Base-by-base conservation (phyloP, 2,113 vertebrate species). In the Todiramphus chloris region DNA sequence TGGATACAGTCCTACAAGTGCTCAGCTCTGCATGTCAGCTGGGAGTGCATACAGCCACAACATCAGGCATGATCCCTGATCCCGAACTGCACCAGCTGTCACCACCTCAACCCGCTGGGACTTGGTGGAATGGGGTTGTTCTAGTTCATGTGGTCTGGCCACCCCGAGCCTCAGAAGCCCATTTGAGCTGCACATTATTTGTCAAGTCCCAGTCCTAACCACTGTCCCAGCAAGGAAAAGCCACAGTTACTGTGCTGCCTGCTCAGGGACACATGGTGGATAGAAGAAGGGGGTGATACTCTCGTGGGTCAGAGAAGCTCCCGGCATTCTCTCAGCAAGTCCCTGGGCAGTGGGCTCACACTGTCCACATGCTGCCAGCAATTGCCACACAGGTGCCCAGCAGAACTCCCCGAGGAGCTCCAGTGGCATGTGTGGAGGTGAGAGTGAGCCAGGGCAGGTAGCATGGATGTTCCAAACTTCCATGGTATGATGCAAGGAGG, bases 1-100 rank as follows among this genome's bases (percentile, higher is more conserved):
- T 94, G 96, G 89, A 87, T 89, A 67, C 0, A 0, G 74, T 87
- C 81, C 91, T 91, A 89, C 83, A 82, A 73, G 56, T 1, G 72
- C 87, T 95, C 82, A 87, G 72, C 72, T 66, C 82, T 6, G 90
- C 13, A 2, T 63, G 94, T 93, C 85, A 86, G 82, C 90, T 92
- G 92, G 72, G 67, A 91, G 58, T 0, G 0, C 37, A 25, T 0
- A 2, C 90, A 94, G 88, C 80, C 35, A 2, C 86, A 51, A 68
- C 83, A 79, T 46, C 81, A 89, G 86, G 76, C 83, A 16, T 0
- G 19, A 68, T 96, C 88, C 66, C 62, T 84, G 76, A 83, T 92
- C 83, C 94, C 77, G 83, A 84, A 55, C 66, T 90, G 68, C 89
- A 94, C 69, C 89, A 90, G 80, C 92, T 94, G 92, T 95, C 94